Evolutionary conservation across 2,797 vertebrate genomes (phyloP), one percentile per base, ranked within the genome.

Genomic region (Argentina silus): DNA sequence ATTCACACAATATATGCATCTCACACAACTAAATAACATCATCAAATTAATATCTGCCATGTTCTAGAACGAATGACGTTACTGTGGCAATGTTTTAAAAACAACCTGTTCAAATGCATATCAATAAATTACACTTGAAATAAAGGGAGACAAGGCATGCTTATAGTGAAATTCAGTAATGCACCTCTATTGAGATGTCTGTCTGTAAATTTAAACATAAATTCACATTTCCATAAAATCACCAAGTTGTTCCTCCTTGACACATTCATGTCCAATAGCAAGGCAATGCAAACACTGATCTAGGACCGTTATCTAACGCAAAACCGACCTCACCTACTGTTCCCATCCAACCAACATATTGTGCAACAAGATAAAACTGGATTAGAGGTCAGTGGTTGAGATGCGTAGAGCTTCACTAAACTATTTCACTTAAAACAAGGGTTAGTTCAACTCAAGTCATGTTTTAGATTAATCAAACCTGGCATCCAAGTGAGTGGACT

Each of bases 81-180:
- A 67, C 9, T 59, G 69, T 74, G 77, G 71, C 64, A 70, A 80
- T 77, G 78, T 77, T 62, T 76, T 65, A 45, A 45, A 78, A 65
- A 17, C 56, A 68, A 36, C 62, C 21, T 82, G 62, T 80, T 88
- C 78, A 80, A 81, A 55, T 56, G 51, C 36, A 56, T n/a, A 55
- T 43, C 10, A 55, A 69, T 17, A 78, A 74, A 73, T 69, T 75
- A 83, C 74, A 85, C 71, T 67, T 73, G 83, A 77, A 73, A 72
- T 82, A 67, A 51, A 71, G 47, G 76, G 63, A 83, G 82, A 87
- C 77, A 88, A 89, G 80, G 83, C 90, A 92, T 93, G 92, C 91
- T 85, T 74, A 73, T 63, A 87, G 73, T 81, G 70, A 80, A 87
- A 69, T 43, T 85, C 74, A 67, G 72, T 62, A 36, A 55, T 72